Evolutionary conservation across 2,113 vertebrate genomes (phyloP).

Genomic region (Bujurquina vittata): DNA sequence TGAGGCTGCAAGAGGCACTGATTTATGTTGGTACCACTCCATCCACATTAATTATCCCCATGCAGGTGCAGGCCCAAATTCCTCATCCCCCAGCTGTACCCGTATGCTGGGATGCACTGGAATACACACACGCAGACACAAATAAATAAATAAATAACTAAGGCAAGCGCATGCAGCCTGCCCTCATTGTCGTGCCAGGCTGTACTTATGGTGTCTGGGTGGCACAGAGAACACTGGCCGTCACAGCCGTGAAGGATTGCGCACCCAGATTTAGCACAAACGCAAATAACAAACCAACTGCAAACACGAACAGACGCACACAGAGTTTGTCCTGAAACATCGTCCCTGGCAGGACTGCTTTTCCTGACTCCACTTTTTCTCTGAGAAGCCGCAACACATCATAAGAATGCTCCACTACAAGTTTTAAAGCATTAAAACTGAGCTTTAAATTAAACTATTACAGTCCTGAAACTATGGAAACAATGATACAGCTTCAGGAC

Average conservation of each 20-base stretch:
- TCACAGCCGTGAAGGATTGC: constrained; percentile 69
- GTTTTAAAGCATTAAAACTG: neutral
- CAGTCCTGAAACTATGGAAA: neutral
- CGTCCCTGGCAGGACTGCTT: constrained; percentile 16
- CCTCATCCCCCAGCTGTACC: constrained; percentile 71
- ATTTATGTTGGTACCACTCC: constrained; percentile 80
- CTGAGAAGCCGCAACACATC: neutral
- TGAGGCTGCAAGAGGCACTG: constrained; percentile 83
- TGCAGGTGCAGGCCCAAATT: constrained; percentile 84
- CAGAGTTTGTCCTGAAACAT: constrained; percentile 40
- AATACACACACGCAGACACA: constrained; percentile 34
- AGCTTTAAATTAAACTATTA: neutral
- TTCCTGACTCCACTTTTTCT: constrained; percentile 16
- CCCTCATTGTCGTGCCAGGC: constrained; percentile 62
- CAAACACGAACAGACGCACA: constrained; percentile 52
- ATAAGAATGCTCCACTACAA: neutral
- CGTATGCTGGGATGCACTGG: constrained; percentile 29
- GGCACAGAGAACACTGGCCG: constrained; percentile 66
- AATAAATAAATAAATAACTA: constrained; percentile 67
- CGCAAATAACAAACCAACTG: constrained; percentile 62
- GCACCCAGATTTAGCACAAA: constrained; percentile 73
- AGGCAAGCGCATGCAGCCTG: constrained; percentile 47
- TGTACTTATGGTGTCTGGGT: constrained; percentile 75
- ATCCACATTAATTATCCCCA: constrained; percentile 82
- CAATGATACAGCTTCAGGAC: neutral